These are phyloP conservation scores for Lasioglossum albipes DNA, from an alignment of 1,140 invertebrate genomes.

Conservation along the genomic window DNA sequence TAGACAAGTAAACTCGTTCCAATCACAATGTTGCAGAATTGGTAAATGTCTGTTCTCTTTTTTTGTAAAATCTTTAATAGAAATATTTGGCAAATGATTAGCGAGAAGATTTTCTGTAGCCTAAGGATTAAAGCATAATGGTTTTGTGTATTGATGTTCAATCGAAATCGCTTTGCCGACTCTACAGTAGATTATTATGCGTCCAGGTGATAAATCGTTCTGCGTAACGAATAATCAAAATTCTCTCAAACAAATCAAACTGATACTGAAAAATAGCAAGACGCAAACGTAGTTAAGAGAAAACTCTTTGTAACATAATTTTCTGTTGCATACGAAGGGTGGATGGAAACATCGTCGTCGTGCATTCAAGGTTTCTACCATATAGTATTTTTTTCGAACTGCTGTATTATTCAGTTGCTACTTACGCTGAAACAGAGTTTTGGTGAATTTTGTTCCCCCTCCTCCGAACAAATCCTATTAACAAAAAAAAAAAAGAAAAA, in stretches of 20 bases:
- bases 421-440: background rate
- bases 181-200: conserved; percentile 28
- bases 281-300: conserved; percentile 28
- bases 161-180: background rate
- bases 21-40: no score
- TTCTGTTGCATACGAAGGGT: conserved; percentile 60
- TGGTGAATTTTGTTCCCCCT: background rate
- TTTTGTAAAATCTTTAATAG: background rate
- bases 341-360: conserved; percentile 49
- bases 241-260: conserved; percentile 15
- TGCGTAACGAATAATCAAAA: conserved; percentile 33
- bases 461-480: background rate
- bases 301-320: conserved; percentile 48
- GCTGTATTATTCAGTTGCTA: conserved; percentile 35
- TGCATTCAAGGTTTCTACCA: conserved; percentile 55
- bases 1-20: no score
- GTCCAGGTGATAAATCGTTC: conserved; percentile 26
- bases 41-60: no score
- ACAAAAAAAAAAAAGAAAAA: background rate
- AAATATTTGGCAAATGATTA: conserved; percentile 16
- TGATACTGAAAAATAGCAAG: conserved; percentile 29
- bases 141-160: background rate
- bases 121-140: background rate
- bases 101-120: background rate
- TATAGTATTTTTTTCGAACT: conserved; percentile 29